Evolutionary conservation across 2,888 invertebrate species (phyloP).

Genomic region (Elegia similella): DNA sequence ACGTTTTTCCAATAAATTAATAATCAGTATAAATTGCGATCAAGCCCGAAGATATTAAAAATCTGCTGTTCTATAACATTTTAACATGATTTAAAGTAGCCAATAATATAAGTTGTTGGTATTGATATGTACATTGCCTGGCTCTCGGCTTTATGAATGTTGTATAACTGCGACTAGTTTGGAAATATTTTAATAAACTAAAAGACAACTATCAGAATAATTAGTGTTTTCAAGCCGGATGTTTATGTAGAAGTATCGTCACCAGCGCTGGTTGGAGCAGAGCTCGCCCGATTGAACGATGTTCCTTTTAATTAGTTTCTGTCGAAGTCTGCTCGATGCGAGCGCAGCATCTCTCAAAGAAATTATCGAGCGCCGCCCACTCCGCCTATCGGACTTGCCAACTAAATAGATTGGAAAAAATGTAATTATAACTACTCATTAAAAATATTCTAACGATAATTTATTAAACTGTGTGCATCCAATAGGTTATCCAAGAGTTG

Average conservation of each 20-base stretch:
- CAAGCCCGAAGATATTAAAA: too few species aligned
- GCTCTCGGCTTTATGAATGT: too few species aligned
- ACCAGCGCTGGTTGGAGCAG: conserved; percentile 28
- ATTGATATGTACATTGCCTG: too few species aligned
- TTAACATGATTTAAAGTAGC: too few species aligned
- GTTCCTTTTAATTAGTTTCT: conserved; percentile 69
- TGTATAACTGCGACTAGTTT: too few species aligned
- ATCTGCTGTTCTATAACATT: too few species aligned
- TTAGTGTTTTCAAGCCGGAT: background rate
- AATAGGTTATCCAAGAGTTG: too few species aligned
- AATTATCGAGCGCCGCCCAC: conserved; percentile 41
- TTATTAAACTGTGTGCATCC: background rate
- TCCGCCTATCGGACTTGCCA: conserved; percentile 20
- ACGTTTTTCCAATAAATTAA: too few species aligned
- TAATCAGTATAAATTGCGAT: too few species aligned
- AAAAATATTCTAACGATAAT: background rate
- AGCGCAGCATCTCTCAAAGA: conserved; percentile 55
- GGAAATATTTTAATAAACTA: background rate
- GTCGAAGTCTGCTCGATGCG: conserved; percentile 52
- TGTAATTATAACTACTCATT: background rate
- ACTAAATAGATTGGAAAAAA: conserved; percentile 10
- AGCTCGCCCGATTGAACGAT: conserved; percentile 54
- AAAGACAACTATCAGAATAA: background rate
- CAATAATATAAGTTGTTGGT: too few species aligned
- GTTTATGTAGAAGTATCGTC: conserved; percentile 8